These are phyloP conservation scores for Pterocles burchelli DNA, from an alignment of 2,113 vertebrate genomes.

Conservation along the genomic window DNA sequence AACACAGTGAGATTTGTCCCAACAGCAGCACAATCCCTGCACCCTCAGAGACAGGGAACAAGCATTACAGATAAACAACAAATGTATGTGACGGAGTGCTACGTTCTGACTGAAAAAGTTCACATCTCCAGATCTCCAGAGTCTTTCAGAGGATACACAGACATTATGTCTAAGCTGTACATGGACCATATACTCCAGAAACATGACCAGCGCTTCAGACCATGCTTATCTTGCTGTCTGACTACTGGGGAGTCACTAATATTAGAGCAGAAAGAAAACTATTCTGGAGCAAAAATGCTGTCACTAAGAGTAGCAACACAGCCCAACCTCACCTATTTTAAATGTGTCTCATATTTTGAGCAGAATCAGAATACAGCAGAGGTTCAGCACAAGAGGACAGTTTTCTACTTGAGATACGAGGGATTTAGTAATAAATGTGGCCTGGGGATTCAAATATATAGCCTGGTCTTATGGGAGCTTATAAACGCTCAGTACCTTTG, in stretches of 20 bases:
- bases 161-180: background rate
- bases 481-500: background rate
- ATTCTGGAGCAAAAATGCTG: background rate
- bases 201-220: background rate
- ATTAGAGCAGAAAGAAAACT: background rate
- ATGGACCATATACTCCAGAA: background rate
- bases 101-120: background rate
- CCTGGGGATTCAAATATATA: background rate
- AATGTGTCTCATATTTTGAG: background rate
- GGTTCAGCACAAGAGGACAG: background rate
- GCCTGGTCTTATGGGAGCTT: background rate
- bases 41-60: background rate
- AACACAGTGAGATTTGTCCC: background rate
- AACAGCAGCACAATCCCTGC: background rate
- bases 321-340: background rate
- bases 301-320: background rate
- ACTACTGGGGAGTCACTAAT: background rate
- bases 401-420: background rate
- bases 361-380: background rate
- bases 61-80: background rate
- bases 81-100: background rate
- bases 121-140: background rate
- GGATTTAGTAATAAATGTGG: background rate
- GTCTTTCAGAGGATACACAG: background rate
- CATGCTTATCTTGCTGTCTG: background rate